Base-by-base conservation (phyloP, 2,797 vertebrate species). In the Dendrocincla fuliginosa region DNA sequence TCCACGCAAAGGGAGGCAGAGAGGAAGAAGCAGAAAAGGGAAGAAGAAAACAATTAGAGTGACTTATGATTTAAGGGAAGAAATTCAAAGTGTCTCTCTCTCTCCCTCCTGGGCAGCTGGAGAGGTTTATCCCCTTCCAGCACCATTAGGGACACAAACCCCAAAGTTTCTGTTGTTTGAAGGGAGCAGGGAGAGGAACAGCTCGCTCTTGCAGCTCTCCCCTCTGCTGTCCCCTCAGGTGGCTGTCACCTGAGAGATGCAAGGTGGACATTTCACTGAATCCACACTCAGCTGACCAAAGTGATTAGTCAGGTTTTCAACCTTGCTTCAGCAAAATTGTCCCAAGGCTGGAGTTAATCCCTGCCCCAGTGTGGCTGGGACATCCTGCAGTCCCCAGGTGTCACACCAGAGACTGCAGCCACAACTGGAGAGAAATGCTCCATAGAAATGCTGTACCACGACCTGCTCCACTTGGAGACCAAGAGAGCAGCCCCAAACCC, bases 91-190 rank as follows among this genome's bases (percentile, higher is more conserved):
- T 27, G 13, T 69, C n/a, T 69, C 28, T 79, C 17, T 52, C 35
- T 55, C 56, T 55, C 61, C 61, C 70, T 90, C 61, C 83, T 59
- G 46, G 65, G 50, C 42, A 87, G 73, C 46, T 79, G 49, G 69
- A 79, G 67, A 78, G 63, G 82, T 93, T 96, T 85, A 94, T 91
- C 73, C 35, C 80, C n/a, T 80, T 75, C 82, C 79, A 95, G 59
- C 49, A 86, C 60, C 14, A 22, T 0, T 4, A 79, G 49, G 65
- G 9, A 7, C 64, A 61, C n/a, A 61, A 87, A 65, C 47, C 19
- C 42, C 77, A 90, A 55, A 50, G 39, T 37, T 59, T 24, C 33
- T 17, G 22, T 47, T 68, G 28, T 61, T 65, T 32, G 30, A 42
- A n/a, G 14, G 18, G n/a, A 27, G 30, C 16, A 28, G 33, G 28